Conservation (phyloP, 2,113 vertebrate genomes). For the Lontra canadensis region DNA sequence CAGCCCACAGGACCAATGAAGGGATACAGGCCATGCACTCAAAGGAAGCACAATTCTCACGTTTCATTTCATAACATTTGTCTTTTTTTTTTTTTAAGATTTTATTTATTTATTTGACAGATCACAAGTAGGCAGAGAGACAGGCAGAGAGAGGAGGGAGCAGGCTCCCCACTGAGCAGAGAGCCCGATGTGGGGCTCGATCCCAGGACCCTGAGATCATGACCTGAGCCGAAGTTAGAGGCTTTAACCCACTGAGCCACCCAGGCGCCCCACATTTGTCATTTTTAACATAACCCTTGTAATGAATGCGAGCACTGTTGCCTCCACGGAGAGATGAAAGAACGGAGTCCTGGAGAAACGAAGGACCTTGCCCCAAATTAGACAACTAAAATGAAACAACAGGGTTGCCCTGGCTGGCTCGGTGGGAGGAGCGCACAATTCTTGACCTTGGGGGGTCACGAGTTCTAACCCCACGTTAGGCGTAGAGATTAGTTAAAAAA, state of each 20-base stretch:
- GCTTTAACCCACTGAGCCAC: too few relatives aligned
- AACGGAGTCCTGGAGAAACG: neutral
- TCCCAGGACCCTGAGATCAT: too few relatives aligned
- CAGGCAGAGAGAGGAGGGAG: too few relatives aligned
- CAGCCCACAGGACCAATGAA: neutral
- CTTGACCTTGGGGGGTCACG: neutral
- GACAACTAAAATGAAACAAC: neutral
- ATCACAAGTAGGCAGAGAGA: too few relatives aligned
- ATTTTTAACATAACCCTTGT: neutral
- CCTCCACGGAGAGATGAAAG: neutral
- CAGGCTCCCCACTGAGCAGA: too few relatives aligned
- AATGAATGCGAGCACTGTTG: neutral
- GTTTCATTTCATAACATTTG: neutral
- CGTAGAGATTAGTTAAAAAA: neutral
- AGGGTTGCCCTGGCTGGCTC: neutral
- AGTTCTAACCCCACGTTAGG: neutral
- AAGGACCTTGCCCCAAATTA: neutral
- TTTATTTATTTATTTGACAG: too few relatives aligned
- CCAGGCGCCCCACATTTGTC: too few relatives aligned
- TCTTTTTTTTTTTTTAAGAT: neutral
- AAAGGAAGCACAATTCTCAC: neutral
- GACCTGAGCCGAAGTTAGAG: too few relatives aligned
- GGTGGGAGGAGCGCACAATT: rapidly evolving
- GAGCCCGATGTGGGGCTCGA: too few relatives aligned
- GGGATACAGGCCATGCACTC: rapidly evolving